Percentiles rank a stretch among this genome's conserved stretches.
Conservation (phyloP, 2,797 vertebrate species). For the Ptychadena robeensis region DNA sequence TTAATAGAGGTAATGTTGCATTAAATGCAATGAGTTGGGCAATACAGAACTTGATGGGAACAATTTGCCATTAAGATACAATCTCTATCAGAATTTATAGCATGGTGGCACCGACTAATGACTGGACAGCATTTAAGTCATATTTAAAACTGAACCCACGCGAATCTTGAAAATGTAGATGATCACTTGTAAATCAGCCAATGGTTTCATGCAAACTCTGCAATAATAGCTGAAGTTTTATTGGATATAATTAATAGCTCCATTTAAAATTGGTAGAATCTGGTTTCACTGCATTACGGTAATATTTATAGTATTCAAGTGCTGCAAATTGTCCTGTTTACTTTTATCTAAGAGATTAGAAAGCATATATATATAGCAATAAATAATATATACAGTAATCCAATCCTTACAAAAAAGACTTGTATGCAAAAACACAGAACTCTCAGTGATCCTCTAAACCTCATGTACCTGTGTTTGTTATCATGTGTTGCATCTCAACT, state of each 20-base stretch:
- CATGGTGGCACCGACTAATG: conserved; percentile 29
- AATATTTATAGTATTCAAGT: too few relatives aligned
- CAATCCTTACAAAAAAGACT: too few relatives aligned
- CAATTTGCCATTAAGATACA: conserved; percentile 44
- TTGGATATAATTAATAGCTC: background rate
- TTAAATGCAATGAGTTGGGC: conserved; percentile 37
- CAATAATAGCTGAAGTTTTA: conserved; percentile 16
- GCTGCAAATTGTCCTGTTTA: too few relatives aligned
- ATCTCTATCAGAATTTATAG: conserved; percentile 17
- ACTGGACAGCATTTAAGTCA: conserved; percentile 13
- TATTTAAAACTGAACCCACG: conserved; percentile 37
- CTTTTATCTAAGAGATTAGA: too few relatives aligned
- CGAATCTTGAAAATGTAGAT: conserved; percentile 22
- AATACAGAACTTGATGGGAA: conserved; percentile 32
- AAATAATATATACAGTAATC: too few relatives aligned
- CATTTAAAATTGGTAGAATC: too few relatives aligned
- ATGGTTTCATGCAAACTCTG: background rate
- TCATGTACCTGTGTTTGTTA: too few relatives aligned
- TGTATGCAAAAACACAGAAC: too few relatives aligned
- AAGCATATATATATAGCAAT: too few relatives aligned
- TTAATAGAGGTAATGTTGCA: conserved; percentile 48
- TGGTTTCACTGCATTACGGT: too few relatives aligned
- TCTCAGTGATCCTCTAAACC: too few relatives aligned
- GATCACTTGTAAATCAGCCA: conserved; percentile 4
- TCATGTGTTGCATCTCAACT: too few relatives aligned